phyloP scores from a whole-genome alignment of 2,888 invertebrate species.

The Leptopilina myrica region DNA sequence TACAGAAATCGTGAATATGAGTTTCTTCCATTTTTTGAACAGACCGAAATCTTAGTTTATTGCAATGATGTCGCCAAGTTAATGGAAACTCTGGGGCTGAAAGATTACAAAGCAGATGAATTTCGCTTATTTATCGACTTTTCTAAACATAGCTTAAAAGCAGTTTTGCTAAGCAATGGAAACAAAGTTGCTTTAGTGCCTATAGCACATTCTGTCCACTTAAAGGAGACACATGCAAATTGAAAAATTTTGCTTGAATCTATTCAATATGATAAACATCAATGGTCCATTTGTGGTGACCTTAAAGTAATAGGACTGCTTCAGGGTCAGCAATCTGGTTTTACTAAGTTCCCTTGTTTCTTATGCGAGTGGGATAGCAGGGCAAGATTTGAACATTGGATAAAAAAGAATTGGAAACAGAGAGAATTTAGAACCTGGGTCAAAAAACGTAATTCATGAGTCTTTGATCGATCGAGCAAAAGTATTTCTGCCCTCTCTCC shows the following conservation, averaged over 20 bases:
- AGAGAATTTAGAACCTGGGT: constrained; percentile 29
- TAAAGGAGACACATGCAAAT: not conserved
- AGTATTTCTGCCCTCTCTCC: constrained; percentile 36
- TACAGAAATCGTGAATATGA: constrained; percentile 48
- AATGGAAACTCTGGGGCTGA: constrained; percentile 11
- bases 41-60: constrained; percentile 40
- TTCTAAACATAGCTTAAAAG: constrained; percentile 50
- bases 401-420: not conserved
- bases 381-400: not conserved
- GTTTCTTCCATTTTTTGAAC: constrained; percentile 48
- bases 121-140: constrained; percentile 54
- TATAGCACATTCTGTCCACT: not conserved
- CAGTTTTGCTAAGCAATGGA: constrained; percentile 46
- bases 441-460: constrained; percentile 34
- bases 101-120: constrained; percentile 46
- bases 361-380: constrained; percentile 22
- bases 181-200: constrained; percentile 41
- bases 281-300: not conserved
- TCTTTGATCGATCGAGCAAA: constrained; percentile 23
- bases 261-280: constrained; percentile 29
- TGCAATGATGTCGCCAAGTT: constrained; percentile 40
- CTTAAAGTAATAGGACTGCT: constrained; percentile 16
- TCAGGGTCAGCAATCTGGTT: not conserved
- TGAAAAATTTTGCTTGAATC: constrained; percentile 1
- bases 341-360: not conserved